A percentile compares a stretch with the other conserved stretches of the same genome.
Conservation (phyloP, 2,113 vertebrate genomes). For the Pavo muticus region DNA sequence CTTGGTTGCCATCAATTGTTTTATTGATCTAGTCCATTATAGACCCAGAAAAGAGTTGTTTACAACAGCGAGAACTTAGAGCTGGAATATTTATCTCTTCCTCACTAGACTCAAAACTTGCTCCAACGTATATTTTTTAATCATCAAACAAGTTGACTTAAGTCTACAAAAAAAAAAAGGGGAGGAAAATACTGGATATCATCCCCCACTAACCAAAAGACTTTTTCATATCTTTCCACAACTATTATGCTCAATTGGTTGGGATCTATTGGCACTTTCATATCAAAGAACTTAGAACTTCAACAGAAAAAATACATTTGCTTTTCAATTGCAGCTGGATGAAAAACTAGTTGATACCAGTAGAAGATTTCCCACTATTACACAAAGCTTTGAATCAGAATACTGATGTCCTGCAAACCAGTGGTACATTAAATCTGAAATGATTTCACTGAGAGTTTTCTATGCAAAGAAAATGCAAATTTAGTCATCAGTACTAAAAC, state of each 20-base stretch:
- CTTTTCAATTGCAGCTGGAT: not conserved
- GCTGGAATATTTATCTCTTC: not conserved
- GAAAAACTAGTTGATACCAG: conserved; percentile 17
- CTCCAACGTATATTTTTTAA: conserved; percentile 11
- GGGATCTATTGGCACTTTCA: not conserved
- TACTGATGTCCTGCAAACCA: not conserved
- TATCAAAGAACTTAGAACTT: conserved; percentile 1
- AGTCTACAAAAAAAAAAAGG: not conserved
- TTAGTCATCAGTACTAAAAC: not conserved
- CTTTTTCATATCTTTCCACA: not conserved
- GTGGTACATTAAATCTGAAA: not conserved
- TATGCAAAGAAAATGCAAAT: not conserved
- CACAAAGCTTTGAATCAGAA: not conserved
- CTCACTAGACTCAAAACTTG: not conserved
- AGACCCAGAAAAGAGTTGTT: conserved; percentile 28
- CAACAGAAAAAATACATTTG: not conserved
- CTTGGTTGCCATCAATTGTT: conserved; percentile 44
- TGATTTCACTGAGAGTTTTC: not conserved
- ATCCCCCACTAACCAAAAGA: not conserved
- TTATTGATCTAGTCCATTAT: conserved; percentile 59
- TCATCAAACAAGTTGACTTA: not conserved
- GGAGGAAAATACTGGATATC: not conserved
- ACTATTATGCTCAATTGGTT: not conserved
- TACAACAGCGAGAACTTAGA: not conserved
- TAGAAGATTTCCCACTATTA: not conserved